These are phyloP conservation scores for Alosa alosa DNA, from an alignment of 2,113 vertebrate genomes.

Conservation along the genomic window DNA sequence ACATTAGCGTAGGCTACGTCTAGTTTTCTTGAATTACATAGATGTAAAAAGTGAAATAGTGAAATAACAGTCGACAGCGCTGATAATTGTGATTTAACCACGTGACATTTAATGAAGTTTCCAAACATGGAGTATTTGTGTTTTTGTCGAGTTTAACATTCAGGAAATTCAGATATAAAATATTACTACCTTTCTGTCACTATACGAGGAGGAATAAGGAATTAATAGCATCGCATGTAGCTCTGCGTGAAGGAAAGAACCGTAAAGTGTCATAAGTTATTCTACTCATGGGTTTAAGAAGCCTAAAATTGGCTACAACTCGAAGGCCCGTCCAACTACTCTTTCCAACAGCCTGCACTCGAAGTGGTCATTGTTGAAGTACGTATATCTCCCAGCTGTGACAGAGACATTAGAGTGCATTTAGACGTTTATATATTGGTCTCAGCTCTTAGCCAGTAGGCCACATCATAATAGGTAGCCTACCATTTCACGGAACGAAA, in stretches of 20 bases:
- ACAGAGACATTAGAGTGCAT: background rate
- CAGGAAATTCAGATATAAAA: background rate
- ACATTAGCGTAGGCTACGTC: background rate
- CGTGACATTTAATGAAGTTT: background rate
- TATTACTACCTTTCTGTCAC: background rate
- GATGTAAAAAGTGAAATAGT: background rate
- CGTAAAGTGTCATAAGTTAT: background rate
- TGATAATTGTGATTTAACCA: background rate
- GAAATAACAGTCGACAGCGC: background rate
- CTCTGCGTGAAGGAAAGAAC: background rate
- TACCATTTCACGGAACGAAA: constrained; percentile 15
- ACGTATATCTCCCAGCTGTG: background rate
- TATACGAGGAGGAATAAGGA: background rate
- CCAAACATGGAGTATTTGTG: background rate
- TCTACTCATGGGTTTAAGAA: background rate
- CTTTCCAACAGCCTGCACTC: background rate
- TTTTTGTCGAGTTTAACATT: background rate
- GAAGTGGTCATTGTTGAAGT: background rate
- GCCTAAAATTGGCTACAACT: background rate
- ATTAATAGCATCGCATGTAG: background rate
- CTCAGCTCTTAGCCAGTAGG: background rate
- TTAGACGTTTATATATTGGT: background rate
- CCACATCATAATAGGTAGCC: constrained; percentile 18
- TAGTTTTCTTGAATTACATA: background rate
- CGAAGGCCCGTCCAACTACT: background rate